These are phyloP conservation scores for Ariolimax columbianus DNA, from an alignment of 2,888 invertebrate species.

Conservation along the genomic window DNA sequence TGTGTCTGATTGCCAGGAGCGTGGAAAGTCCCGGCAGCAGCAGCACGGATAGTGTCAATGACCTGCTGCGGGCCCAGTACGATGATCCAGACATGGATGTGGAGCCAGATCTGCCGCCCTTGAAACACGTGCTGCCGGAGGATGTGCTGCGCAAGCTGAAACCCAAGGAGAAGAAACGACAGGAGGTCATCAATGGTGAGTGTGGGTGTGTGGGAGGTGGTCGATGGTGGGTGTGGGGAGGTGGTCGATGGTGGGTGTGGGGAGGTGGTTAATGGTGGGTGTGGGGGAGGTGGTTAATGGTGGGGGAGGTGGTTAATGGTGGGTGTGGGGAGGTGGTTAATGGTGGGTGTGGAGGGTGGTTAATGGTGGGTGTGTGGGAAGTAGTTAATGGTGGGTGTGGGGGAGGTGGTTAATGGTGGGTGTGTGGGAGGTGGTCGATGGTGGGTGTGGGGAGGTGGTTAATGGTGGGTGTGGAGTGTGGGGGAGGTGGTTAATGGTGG, in stretches of 20 bases:
- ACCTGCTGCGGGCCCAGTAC: slow-evolving; percentile 65
- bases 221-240: not conserved
- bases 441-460: too few species aligned
- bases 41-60: slow-evolving; percentile 82
- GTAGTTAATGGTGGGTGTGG: too few species aligned
- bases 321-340: not conserved
- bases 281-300: not conserved
- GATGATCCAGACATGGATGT: slow-evolving; percentile 78
- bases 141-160: slow-evolving; percentile 87
- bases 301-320: not conserved
- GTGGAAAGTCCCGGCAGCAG: slow-evolving; percentile 85
- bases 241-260: not conserved
- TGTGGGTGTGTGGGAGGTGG: not conserved
- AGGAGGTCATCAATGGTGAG: slow-evolving; percentile 93
- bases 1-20: slow-evolving; percentile 77
- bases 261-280: not conserved
- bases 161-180: slow-evolving; percentile 91
- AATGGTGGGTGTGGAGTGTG: too few species aligned
- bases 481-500: too few species aligned
- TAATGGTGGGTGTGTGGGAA: too few species aligned
- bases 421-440: too few species aligned
- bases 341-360: not conserved
- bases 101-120: slow-evolving; percentile 87
- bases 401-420: too few species aligned
- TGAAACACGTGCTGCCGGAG: slow-evolving; percentile 87